Conservation (phyloP, 2,797 vertebrate species). For the Betta splendens region DNA sequence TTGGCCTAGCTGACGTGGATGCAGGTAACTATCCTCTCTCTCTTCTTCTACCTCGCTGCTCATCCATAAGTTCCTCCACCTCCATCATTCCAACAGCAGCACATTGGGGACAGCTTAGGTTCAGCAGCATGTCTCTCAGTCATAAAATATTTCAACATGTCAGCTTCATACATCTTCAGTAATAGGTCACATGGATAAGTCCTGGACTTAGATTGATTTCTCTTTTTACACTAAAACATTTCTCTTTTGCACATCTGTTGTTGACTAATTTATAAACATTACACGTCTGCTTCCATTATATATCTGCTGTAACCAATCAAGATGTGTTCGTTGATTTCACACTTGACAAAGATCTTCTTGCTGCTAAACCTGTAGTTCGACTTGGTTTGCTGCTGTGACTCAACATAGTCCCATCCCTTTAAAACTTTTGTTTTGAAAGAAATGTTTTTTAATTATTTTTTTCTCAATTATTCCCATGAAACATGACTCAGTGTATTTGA, state of each 20-base stretch:
- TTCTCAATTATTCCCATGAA: background rate
- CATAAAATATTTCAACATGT: no score
- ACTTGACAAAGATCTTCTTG: background rate
- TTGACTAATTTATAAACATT: no score
- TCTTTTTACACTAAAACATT: no score
- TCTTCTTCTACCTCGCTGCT: background rate
- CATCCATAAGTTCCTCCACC: background rate
- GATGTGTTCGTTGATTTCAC: no score
- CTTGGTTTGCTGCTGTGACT: conserved; percentile 1
- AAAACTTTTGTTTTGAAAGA: background rate
- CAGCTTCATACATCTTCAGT: no score
- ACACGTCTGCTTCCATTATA: no score
- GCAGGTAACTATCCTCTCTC: conserved; percentile 91
- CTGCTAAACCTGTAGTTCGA: conserved; percentile 19
- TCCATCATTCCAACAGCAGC: conserved; percentile 1
- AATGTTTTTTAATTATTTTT: no score
- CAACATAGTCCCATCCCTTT: background rate
- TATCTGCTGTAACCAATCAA: no score
- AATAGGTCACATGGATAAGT: no score
- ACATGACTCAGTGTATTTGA: background rate
- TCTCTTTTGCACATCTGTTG: no score
- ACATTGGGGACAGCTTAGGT: conserved; percentile 4
- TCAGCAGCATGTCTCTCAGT: background rate
- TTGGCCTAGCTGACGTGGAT: conserved; percentile 97
- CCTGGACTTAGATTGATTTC: no score